These are phyloP conservation scores for Ophiodon elongatus DNA, from an alignment of 2,113 vertebrate species.

Conservation along the genomic window DNA sequence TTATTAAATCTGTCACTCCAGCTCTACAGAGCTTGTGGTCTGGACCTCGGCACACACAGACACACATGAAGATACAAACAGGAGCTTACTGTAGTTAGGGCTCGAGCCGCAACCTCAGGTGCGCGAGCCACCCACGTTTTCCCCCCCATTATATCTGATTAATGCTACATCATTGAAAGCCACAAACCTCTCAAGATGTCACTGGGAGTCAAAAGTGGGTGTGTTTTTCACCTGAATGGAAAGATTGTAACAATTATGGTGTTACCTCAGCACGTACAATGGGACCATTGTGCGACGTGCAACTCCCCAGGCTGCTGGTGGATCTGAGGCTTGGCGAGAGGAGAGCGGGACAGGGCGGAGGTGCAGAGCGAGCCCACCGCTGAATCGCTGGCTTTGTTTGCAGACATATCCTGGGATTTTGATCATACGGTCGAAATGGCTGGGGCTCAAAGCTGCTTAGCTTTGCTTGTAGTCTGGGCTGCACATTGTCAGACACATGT, in stretches of 20 bases:
- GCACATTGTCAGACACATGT: conserved; percentile 38
- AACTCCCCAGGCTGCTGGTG: conserved; percentile 63
- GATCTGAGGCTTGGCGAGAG: conserved; percentile 69
- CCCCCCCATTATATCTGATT: conserved; percentile 52
- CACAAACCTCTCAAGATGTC: conserved; percentile 61
- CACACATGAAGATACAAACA: conserved; percentile 40
- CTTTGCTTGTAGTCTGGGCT: conserved; percentile 43
- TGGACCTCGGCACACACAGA: not conserved
- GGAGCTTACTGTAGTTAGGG: conserved; percentile 11
- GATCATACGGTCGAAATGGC: conserved; percentile 66
- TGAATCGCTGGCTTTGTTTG: conserved; percentile 79
- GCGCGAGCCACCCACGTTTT: conserved; percentile 46
- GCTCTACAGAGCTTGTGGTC: conserved; percentile 31
- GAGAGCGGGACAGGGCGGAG: conserved; percentile 65
- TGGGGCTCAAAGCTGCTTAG: conserved; percentile 63
- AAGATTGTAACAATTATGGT: conserved; percentile 77
- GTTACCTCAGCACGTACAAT: conserved; percentile 73
- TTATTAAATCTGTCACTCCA: conserved; percentile 69
- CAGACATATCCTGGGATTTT: conserved; percentile 73
- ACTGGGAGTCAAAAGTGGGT: conserved; percentile 55
- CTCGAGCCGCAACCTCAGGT: conserved; percentile 45
- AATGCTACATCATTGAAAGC: conserved; percentile 51
- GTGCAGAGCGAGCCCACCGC: conserved; percentile 58
- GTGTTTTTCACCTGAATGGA: conserved; percentile 77
- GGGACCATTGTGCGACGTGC: conserved; percentile 64